phyloP scores from a whole-genome alignment of 2,888 invertebrate genomes.

The Drosophila planitibia region DNA sequence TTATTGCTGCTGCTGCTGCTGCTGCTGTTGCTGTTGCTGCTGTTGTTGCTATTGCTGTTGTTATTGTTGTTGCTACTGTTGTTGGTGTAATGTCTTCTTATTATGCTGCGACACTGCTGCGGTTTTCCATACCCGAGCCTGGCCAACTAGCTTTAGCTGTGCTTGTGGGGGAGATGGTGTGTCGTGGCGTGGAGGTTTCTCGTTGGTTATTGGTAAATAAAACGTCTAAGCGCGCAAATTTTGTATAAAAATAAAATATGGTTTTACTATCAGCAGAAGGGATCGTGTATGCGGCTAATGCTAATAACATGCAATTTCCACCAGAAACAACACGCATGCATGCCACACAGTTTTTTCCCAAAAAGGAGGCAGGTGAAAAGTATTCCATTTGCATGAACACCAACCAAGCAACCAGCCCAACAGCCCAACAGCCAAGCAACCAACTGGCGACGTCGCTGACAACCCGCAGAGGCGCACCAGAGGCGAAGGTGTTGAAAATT shows the following conservation, averaged over 20 bases:
- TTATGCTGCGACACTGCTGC: slow-evolving; percentile 78
- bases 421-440: slow-evolving; percentile 37
- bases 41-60: slow-evolving; percentile 27
- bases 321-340: slow-evolving; percentile 66
- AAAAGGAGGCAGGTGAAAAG: slow-evolving; percentile 79
- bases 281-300: slow-evolving; percentile 79
- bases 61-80: slow-evolving; percentile 57
- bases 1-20: slow-evolving; percentile 37
- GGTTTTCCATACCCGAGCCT: slow-evolving; percentile 45
- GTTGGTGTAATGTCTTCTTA: slow-evolving; percentile 78
- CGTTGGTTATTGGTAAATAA: slow-evolving; percentile 78
- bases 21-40: slow-evolving; percentile 46
- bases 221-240: slow-evolving; percentile 76
- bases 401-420: slow-evolving; percentile 31
- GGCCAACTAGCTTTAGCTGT: slow-evolving; percentile 22
- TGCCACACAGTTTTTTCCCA: slow-evolving; percentile 45
- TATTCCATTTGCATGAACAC: slow-evolving; percentile 80
- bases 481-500: slow-evolving; percentile 78
- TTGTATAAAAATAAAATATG: slow-evolving; percentile 76
- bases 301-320: slow-evolving; percentile 82
- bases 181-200: slow-evolving; percentile 25
- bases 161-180: slow-evolving; percentile 3
- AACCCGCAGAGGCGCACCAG: slow-evolving; percentile 57
- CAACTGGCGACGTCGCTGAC: slow-evolving; percentile 68
- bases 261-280: slow-evolving; percentile 74